A percentile compares a stretch with the other conserved stretches of the same genome.
phyloP scores from a whole-genome alignment of 92 coral and sea anemone genomes.

The Porites divaricata region DNA sequence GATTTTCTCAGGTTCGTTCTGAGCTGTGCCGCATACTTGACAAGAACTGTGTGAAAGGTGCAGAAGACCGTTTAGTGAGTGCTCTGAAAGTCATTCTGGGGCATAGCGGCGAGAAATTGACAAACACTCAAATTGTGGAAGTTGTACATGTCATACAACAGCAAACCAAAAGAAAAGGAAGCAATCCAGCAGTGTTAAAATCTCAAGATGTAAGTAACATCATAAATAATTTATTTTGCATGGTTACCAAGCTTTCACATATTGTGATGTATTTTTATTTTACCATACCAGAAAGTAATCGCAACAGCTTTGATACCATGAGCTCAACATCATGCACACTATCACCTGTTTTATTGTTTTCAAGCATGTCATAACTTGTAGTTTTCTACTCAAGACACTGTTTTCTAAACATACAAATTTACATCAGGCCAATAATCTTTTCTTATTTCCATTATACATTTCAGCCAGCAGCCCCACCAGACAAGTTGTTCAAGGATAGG shows the following conservation, averaged over 20 bases:
- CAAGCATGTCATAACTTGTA: constrained; percentile 21
- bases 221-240: neutral
- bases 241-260: neutral
- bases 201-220: constrained; percentile 45
- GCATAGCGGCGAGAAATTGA: too few relatives aligned
- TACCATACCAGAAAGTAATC: neutral
- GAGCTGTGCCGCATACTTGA: too few relatives aligned
- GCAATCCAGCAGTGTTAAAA: too few relatives aligned
- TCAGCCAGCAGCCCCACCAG: constrained; percentile 27
- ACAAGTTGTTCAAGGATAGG: constrained; percentile 21
- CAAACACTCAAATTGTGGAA: too few relatives aligned
- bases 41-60: too few relatives aligned
- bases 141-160: too few relatives aligned
- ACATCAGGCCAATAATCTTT: constrained; percentile 16
- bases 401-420: neutral
- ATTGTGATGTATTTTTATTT: neutral
- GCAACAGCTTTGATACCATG: constrained; percentile 1
- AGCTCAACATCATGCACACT: too few relatives aligned
- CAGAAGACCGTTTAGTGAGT: too few relatives aligned
- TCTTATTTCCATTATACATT: constrained; percentile 6
- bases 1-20: too few relatives aligned
- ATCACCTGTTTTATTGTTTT: constrained; percentile 11
- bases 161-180: too few relatives aligned
- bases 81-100: too few relatives aligned
- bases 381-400: constrained; percentile 22